Evolutionary conservation across 2,113 vertebrate species (phyloP).

Genomic region (Cyanistes caeruleus): DNA sequence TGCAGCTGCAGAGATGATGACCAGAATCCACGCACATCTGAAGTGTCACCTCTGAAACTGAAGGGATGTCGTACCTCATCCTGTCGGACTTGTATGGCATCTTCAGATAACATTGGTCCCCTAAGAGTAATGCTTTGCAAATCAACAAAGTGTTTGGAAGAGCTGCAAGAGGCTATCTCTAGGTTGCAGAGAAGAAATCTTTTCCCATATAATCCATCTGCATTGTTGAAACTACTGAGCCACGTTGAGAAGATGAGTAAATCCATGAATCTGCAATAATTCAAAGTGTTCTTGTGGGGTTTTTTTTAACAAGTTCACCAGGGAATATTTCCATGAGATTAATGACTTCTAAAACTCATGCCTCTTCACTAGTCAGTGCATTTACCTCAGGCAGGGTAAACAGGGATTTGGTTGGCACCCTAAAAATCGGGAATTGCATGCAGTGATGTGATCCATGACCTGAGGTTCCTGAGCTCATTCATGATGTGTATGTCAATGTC

Average conservation of each 20-base stretch:
- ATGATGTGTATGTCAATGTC: background rate
- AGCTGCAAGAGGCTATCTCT: conserved; percentile 79
- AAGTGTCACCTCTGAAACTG: background rate
- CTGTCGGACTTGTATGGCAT: background rate
- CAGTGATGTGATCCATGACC: background rate
- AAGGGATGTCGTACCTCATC: background rate
- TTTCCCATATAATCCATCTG: conserved; percentile 90
- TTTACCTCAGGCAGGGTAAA: background rate
- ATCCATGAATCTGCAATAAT: background rate
- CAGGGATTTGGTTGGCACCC: background rate
- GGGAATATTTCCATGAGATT: background rate
- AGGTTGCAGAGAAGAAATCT: conserved; percentile 84
- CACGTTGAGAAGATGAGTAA: conserved; percentile 49
- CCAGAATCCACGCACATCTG: background rate
- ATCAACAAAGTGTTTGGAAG: conserved; percentile 75
- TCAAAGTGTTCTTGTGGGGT: background rate
- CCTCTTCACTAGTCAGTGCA: background rate
- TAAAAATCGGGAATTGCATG: background rate
- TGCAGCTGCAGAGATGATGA: background rate
- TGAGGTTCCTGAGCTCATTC: background rate
- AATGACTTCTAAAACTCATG: background rate
- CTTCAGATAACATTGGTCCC: background rate
- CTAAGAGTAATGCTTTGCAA: conserved; percentile 27
- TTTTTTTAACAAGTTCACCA: background rate
- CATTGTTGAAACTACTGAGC: conserved; percentile 84